These are phyloP conservation scores for Lithophane semibrunnea DNA, from an alignment of 2,888 invertebrate genomes.

Conservation along the genomic window DNA sequence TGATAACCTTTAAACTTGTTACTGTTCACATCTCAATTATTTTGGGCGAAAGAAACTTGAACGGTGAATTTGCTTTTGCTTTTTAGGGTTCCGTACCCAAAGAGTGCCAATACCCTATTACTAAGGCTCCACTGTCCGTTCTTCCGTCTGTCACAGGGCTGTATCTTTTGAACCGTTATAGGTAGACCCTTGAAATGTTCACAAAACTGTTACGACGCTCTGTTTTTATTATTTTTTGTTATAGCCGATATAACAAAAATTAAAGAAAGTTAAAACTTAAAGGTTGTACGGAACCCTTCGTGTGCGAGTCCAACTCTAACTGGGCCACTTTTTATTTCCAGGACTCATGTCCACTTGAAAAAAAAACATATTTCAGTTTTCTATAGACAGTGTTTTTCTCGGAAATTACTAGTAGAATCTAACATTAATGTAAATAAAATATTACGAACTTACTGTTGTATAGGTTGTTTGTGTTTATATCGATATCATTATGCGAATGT, in stretches of 20 bases:
- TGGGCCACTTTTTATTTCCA: neutral
- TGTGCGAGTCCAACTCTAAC: no score
- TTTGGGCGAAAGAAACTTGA: neutral
- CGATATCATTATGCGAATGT: conserved; percentile 63
- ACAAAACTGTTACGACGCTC: no score
- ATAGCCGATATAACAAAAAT: no score
- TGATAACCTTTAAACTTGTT: conserved; percentile 2
- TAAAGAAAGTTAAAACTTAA: no score
- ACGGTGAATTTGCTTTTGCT: neutral
- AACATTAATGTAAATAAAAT: neutral
- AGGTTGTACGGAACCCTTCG: no score
- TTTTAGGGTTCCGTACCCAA: no score
- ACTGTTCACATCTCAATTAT: neutral
- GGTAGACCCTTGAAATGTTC: no score
- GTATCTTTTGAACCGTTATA: no score
- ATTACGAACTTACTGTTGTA: neutral
- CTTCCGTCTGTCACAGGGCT: no score
- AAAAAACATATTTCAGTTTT: neutral
- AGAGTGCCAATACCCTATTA: no score
- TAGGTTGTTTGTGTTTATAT: conserved; percentile 33
- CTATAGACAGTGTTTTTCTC: neutral
- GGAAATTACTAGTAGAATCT: neutral
- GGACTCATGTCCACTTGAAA: neutral
- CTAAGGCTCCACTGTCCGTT: no score
- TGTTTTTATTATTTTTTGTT: no score